A percentile compares a stretch with the other conserved stretches of the same genome.
Evolutionary conservation across 2,797 vertebrate species (phyloP).

Genomic region (Cephalopachus bancanus): DNA sequence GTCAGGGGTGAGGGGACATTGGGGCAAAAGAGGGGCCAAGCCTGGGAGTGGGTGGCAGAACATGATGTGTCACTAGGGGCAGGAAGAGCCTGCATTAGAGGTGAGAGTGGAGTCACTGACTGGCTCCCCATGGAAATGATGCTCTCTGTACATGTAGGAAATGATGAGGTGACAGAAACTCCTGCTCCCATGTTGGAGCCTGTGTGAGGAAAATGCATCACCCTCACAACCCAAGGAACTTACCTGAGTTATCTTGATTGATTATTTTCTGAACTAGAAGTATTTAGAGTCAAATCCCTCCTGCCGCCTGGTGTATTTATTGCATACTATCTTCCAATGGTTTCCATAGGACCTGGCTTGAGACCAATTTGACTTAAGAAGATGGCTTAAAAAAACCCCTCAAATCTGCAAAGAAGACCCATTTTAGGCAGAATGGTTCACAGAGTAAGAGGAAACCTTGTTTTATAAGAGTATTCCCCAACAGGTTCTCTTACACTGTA

Average conservation of each 20-base stretch:
- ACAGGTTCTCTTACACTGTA: background rate
- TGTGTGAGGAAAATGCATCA: background rate
- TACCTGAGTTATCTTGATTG: background rate
- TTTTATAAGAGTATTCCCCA: background rate
- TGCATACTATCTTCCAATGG: background rate
- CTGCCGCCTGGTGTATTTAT: background rate
- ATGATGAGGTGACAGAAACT: background rate
- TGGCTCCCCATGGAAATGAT: background rate
- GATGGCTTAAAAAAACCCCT: background rate
- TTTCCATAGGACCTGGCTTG: background rate
- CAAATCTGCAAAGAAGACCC: background rate
- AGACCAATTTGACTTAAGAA: background rate
- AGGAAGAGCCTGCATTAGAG: too few species aligned
- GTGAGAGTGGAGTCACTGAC: background rate
- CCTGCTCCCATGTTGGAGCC: background rate
- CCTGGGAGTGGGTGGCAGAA: background rate
- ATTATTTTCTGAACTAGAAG: background rate
- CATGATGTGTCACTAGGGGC: background rate
- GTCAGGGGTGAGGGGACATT: background rate
- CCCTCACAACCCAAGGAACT: background rate
- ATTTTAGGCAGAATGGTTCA: background rate
- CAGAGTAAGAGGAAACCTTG: background rate
- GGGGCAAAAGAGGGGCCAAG: background rate
- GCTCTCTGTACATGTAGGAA: background rate
- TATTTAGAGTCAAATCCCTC: background rate